Evolutionary conservation across 2,888 invertebrate genomes (phyloP).

Genomic region (Aradus depressus): DNA sequence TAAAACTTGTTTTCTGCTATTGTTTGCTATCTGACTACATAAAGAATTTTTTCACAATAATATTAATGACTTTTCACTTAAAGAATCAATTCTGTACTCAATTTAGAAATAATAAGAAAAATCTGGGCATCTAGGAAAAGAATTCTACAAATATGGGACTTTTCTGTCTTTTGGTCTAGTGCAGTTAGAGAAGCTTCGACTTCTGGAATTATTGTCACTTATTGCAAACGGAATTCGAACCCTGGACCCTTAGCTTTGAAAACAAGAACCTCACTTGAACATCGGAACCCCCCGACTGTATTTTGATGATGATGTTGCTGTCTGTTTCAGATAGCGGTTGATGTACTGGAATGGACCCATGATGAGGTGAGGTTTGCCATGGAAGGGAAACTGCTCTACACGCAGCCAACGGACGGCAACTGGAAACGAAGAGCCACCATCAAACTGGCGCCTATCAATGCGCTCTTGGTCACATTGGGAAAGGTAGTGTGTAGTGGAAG

Average conservation of each 20-base stretch:
- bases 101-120: too few species aligned
- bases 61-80: too few species aligned
- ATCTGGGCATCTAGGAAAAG: too few species aligned
- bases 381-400: conserved; percentile 77
- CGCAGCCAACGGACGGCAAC: conserved; percentile 82
- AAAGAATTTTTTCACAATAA: too few species aligned
- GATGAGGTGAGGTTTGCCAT: conserved; percentile 84
- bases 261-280: not conserved
- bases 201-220: too few species aligned
- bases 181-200: too few species aligned
- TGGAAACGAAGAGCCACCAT: conserved; percentile 82
- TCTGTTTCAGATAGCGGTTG: conserved; percentile 63
- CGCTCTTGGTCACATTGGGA: conserved; percentile 81
- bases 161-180: too few species aligned
- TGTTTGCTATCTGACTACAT: too few species aligned
- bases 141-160: too few species aligned
- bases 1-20: too few species aligned
- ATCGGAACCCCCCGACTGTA: not conserved
- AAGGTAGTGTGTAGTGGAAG: too few species aligned
- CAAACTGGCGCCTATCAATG: conserved; percentile 77
- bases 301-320: not conserved
- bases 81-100: too few species aligned
- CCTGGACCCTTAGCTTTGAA: not conserved
- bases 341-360: conserved; percentile 87
- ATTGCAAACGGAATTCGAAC: not conserved